Evolutionary conservation across 2,113 vertebrate species (phyloP).

Genomic region (Neolamprologus falcicula): DNA sequence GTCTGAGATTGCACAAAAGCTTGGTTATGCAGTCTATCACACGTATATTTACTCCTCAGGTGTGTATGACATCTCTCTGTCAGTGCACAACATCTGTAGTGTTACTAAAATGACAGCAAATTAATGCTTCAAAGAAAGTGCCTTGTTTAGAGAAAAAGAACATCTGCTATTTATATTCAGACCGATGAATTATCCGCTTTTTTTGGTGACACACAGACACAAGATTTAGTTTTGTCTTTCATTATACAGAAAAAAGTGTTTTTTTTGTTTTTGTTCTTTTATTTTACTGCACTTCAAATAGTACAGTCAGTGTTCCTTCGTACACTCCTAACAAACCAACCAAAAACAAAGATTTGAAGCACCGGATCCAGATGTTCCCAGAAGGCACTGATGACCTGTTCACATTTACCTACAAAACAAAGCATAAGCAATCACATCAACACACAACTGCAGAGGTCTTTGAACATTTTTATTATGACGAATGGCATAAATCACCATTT

Average conservation of each 20-base stretch:
- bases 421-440: background rate
- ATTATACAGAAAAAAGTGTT: background rate
- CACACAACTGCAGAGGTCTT: background rate
- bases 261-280: background rate
- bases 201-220: background rate
- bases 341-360: background rate
- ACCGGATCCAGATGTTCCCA: background rate
- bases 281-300: background rate
- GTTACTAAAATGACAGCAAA: background rate
- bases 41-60: background rate
- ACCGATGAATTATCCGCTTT: background rate
- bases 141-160: background rate
- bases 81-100: slow-evolving; percentile 18
- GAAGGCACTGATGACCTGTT: background rate
- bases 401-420: background rate
- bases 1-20: background rate
- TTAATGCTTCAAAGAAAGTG: slow-evolving; percentile 13
- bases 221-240: background rate
- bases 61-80: slow-evolving; percentile 7
- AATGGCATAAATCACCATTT: background rate
- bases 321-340: background rate
- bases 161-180: background rate
- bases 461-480: background rate
- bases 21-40: background rate
- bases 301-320: background rate